Conservation (phyloP, 2,888 invertebrate genomes). For the Cistogaster globosa region DNA sequence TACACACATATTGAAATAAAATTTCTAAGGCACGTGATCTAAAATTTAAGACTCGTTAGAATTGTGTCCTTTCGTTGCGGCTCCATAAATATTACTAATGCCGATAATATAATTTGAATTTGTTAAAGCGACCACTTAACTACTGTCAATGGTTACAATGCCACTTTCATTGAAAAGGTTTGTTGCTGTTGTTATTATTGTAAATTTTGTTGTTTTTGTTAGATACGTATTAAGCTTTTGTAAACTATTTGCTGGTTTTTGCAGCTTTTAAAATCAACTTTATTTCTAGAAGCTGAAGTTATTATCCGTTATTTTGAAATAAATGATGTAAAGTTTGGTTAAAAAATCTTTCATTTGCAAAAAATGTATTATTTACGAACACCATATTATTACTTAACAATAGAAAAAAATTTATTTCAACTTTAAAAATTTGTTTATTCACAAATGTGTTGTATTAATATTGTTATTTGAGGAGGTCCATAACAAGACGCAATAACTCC, state of each 20-base stretch:
- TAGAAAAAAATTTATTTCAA: too few species aligned
- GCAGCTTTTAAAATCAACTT: conserved; percentile 30
- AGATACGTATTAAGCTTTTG: conserved; percentile 54
- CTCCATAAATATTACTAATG: conserved; percentile 68
- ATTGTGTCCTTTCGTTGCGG: conserved; percentile 64
- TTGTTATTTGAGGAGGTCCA: too few species aligned
- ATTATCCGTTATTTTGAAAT: conserved; percentile 48
- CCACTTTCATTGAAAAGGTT: conserved; percentile 32
- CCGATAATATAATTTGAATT: conserved; percentile 60
- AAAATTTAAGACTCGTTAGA: conserved; percentile 48
- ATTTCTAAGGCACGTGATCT: conserved; percentile 64
- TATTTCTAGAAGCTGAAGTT: conserved; percentile 2
- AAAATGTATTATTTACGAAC: too few species aligned
- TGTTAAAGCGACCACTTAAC: conserved; percentile 48
- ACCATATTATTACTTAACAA: too few species aligned
- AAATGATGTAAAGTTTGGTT: not conserved
- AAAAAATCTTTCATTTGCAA: too few species aligned
- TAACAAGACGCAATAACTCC: too few species aligned
- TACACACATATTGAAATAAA: not conserved
- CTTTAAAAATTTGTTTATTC: too few species aligned
- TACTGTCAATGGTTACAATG: conserved; percentile 52
- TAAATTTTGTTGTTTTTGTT: conserved; percentile 15
- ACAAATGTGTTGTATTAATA: too few species aligned
- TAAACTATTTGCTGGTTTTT: not conserved
- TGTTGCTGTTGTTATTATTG: conserved; percentile 36